Base-by-base conservation (phyloP, 1,140 invertebrate genomes). In the Bombus confusus region DNA sequence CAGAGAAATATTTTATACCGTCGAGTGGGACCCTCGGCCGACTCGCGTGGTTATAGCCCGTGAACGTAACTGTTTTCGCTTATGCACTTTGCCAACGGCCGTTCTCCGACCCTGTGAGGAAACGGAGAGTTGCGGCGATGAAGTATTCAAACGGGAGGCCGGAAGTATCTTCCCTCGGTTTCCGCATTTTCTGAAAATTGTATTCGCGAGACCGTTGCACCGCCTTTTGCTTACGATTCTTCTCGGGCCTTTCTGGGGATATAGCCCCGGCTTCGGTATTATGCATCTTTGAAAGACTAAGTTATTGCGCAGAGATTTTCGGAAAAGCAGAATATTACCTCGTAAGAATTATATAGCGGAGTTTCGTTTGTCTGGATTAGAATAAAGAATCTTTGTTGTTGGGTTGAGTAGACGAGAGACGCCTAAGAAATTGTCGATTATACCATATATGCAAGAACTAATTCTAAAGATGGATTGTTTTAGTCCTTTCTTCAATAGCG, bases 1-100 rank as follows among this genome's bases (percentile, higher is more conserved):
- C 1, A n/a, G 25, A 25, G 81, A 84, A 78, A 84, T 84, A 84
- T 71, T 79, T 79, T 37, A 71, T 71, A 25, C 62, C 25, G 43
- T 37, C 66, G 73, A 68, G 41, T 10, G 15, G 15, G 22, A 28
- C 59, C 1, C 25, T 62, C 15, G 39, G 13, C 15, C 31, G n/a
- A 34, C 66, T 6, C 31, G 15, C 25, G 57, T 31, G 81, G 62
- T 83, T 68, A 77, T 39, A 62, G 77, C 73, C 62, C 73, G 81
- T 68, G 80, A 82, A 66, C 71, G 74, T 64, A 34, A 71, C 41
- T 37, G 39, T 47, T 83, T n/a, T 66, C 72, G 72, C 64, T 76
- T 75, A 41, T 41, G 43, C 43, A 25, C 81, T 59, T 52, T 52
- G n/a, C 41, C 73, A 37, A 28, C 68, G 47, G 47, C 47, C 18